Evolutionary conservation across 2,888 invertebrate genomes (phyloP).

Genomic region (Drosophila lacicola): DNA sequence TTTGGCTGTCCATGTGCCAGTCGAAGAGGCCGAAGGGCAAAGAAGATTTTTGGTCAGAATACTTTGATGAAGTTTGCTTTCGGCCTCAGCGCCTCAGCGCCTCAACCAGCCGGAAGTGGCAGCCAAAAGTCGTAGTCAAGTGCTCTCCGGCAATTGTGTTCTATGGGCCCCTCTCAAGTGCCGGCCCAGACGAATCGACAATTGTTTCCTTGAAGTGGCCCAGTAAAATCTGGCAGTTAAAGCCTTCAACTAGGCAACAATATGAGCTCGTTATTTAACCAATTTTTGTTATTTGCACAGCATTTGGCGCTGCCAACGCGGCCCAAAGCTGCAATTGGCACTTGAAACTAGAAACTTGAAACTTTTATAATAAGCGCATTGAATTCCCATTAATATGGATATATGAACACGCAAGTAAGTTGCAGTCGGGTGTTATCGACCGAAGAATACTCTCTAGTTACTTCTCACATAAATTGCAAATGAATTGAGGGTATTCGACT

Average conservation of each 20-base stretch:
- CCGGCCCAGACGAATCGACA: conserved; percentile 53
- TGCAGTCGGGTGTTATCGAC: not conserved
- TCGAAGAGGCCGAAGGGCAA: conserved; percentile 22
- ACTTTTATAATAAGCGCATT: conserved; percentile 66
- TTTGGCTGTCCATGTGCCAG: conserved; percentile 10
- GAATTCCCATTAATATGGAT: conserved; percentile 45
- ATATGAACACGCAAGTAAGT: not conserved
- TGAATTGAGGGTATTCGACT: too few relatives aligned
- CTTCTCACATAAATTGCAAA: not conserved
- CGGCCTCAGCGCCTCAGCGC: conserved; percentile 7
- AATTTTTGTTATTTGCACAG: conserved; percentile 12
- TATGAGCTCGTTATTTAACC: conserved; percentile 25
- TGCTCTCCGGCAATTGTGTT: conserved; percentile 25
- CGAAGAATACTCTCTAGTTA: not conserved
- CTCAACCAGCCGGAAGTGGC: conserved; percentile 35
- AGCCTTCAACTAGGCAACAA: conserved; percentile 36
- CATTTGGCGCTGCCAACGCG: conserved; percentile 3
- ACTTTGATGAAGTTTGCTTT: conserved; percentile 64
- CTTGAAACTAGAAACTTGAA: conserved; percentile 20
- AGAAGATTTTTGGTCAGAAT: conserved; percentile 66
- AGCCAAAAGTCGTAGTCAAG: conserved; percentile 50
- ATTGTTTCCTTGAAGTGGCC: conserved; percentile 52
- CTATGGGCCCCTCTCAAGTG: conserved; percentile 12
- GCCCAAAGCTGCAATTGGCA: conserved; percentile 33
- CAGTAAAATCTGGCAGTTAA: conserved; percentile 14